A percentile compares a stretch with the other conserved stretches of the same genome.
Conservation (phyloP, 2,113 vertebrate genomes). For the Pelusios castaneus region DNA sequence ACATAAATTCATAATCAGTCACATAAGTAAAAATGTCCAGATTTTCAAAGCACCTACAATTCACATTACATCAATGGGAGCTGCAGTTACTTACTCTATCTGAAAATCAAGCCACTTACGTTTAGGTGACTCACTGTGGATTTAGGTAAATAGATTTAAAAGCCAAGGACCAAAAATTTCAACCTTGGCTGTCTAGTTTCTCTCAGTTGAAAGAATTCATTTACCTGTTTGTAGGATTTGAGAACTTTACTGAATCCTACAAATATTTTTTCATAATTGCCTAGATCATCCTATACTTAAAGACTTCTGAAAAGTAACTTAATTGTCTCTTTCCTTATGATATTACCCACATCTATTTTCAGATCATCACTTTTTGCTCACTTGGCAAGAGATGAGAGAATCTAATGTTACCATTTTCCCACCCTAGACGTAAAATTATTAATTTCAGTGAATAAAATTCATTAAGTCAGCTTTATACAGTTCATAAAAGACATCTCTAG, state of each 20-base stretch:
- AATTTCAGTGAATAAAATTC: neutral
- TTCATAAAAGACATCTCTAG: neutral
- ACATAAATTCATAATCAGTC: neutral
- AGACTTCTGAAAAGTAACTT: neutral
- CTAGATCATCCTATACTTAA: neutral
- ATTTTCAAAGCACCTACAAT: neutral
- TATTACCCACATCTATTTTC: neutral
- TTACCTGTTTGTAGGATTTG: neutral
- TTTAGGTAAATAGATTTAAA: neutral
- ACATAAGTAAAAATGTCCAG: neutral
- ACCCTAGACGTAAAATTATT: neutral
- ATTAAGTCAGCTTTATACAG: neutral
- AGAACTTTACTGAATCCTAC: neutral
- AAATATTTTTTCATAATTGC: neutral
- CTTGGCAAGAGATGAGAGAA: neutral
- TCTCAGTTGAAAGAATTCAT: neutral
- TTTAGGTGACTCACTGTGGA: neutral
- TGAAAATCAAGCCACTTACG: neutral
- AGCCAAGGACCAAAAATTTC: neutral
- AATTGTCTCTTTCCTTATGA: rapidly evolving
- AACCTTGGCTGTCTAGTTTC: neutral
- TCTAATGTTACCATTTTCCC: neutral
- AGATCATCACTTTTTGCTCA: neutral
- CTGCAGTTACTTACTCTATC: too few species aligned
- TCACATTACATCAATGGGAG: neutral